Evolutionary conservation across 2,113 vertebrate species (phyloP).

Genomic region (Xiphophorus couchianus): DNA sequence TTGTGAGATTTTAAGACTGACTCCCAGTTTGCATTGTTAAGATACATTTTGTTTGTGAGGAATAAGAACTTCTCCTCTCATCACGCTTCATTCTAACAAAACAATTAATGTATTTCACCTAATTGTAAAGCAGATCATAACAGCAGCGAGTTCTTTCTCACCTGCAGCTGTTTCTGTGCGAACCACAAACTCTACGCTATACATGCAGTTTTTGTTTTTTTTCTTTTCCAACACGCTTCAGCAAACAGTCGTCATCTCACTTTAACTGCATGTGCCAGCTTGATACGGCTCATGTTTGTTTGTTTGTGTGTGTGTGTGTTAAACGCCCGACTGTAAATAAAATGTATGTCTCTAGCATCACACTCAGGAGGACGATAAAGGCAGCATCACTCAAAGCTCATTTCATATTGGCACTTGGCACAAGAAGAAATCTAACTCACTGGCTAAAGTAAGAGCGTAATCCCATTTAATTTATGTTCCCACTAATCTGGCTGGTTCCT

Average conservation of each 20-base stretch:
- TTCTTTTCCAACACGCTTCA: not conserved
- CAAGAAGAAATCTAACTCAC: constrained; percentile 82
- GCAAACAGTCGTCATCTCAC: not conserved
- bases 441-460: constrained; percentile 83
- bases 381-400: constrained; percentile 81
- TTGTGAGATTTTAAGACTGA: not conserved
- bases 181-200: not conserved
- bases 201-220: not conserved
- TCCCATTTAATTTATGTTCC: constrained; percentile 39
- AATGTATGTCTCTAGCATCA: constrained; percentile 82
- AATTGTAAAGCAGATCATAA: not conserved
- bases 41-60: not conserved
- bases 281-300: constrained; percentile 4
- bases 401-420: constrained; percentile 84
- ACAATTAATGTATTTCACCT: not conserved
- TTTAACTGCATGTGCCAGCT: not conserved
- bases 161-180: not conserved
- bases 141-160: not conserved
- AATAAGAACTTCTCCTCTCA: not conserved
- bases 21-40: no score
- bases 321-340: constrained; percentile 56
- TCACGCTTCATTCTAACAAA: no score
- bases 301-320: not conserved
- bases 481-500: constrained; percentile 59
- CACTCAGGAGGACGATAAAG: constrained; percentile 80